phyloP scores from a whole-genome alignment of 2,888 invertebrate species.

The Dexiosoma caninum region DNA sequence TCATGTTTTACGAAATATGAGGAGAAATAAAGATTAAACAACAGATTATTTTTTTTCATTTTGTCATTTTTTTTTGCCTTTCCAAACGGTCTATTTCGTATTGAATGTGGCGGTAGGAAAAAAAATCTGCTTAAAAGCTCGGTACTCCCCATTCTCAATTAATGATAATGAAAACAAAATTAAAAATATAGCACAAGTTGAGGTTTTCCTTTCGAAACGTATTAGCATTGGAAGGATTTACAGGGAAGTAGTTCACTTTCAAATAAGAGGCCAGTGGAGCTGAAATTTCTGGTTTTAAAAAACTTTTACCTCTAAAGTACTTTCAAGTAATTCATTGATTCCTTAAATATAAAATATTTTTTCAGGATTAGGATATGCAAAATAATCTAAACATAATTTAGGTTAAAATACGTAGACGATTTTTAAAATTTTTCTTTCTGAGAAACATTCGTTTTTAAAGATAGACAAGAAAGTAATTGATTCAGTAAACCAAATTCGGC shows the following conservation, averaged over 20 bases:
- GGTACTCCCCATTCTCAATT: neutral
- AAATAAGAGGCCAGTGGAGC: too few relatives aligned
- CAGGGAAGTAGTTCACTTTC: neutral
- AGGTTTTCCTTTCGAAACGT: neutral
- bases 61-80: neutral
- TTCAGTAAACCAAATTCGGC: too few relatives aligned
- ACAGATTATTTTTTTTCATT: slow-evolving; percentile 21
- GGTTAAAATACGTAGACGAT: too few relatives aligned
- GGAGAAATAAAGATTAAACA: slow-evolving; percentile 38
- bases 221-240: neutral
- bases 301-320: too few relatives aligned
- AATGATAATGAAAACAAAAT: neutral
- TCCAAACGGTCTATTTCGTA: neutral
- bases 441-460: too few relatives aligned
- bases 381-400: too few relatives aligned
- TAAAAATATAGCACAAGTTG: neutral
- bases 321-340: too few relatives aligned
- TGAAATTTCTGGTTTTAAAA: too few relatives aligned
- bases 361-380: too few relatives aligned
- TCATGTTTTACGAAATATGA: slow-evolving; percentile 29
- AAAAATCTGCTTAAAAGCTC: neutral
- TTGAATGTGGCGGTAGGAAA: neutral
- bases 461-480: too few relatives aligned
- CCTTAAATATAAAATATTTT: too few relatives aligned
- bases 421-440: too few relatives aligned